Evolutionary conservation across 2,888 invertebrate genomes (phyloP), one percentile per base, ranked within the genome.

Genomic region (Chrysina gloriosa): DNA sequence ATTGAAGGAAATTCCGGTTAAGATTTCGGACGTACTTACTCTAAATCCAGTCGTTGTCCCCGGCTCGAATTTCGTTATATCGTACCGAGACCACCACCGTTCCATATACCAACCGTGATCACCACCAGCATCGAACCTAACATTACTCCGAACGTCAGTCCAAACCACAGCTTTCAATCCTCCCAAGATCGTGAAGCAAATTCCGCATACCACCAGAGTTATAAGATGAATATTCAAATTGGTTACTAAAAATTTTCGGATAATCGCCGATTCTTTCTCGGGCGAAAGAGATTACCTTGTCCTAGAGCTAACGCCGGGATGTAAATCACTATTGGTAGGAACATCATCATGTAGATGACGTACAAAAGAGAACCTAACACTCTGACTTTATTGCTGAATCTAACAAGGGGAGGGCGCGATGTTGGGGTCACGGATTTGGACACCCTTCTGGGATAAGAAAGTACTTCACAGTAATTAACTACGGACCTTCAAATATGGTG

Each of bases 151-250:
- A n/a, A 86, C 84, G 67, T 88, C 88, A 2, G 90, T 88, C 83
- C 89, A 89, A 1, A 91, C 88, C 3, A 91, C 88, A 1, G 90
- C 91, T 77, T 89, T 85, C 23, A 91, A 78, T 5, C 90, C 90
- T n/a, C 36, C 89, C 92, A 92, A 79, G 0, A 92, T 90, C 2
- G 92, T 92, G 19, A 92, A 91, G 78, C 93, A 93, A 1, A 90
- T 85, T 2, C 88, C 82, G 75, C 92, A 92, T 11, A 92, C 86
- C 0, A 91, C 84, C 0, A 90, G 87, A 1, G 91, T 89, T 39
- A 92, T 86, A 0, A 87, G 81, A 76, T 89, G 89, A 2, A 52
- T 16, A 31, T 52, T 31, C 11, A 52, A 4, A 2, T 6, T 52
- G 11, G 58, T 58, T 6, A 67, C 89, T 80, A 34, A 50, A 48